Base-by-base conservation (phyloP, 2,888 invertebrate genomes). In the Pediacus dermestoides region DNA sequence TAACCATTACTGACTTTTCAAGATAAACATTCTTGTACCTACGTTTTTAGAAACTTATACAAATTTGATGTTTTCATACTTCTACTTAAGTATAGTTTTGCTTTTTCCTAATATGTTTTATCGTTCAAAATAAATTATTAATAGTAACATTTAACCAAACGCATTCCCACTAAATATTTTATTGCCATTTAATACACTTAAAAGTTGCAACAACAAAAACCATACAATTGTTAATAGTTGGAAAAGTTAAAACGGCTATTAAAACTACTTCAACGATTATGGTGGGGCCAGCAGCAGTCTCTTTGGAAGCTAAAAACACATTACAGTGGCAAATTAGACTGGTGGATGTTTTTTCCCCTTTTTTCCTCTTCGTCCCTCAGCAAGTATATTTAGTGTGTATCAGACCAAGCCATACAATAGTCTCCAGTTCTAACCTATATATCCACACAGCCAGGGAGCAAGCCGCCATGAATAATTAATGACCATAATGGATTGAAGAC, bases 401-500 rank as follows among this genome's bases (percentile, higher is more conserved):
- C 14, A 28, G 8, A 34, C 32, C 16, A 8, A 28, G 27, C 30
- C 26, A 34, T 26, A 39, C 38, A 37, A 44, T 38, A 41, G 35
- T 38, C 30, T 31, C 30, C 26, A 28, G 10, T 3, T 28, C 28
- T 11, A 28, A 28, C 3, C 23, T 11, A 34, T 28, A 30, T 8
- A 30, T 14, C 28, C 13, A 28, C n/a, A 28, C 8, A 28, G 28
- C n/a, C 13, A 28, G 14, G 4, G 28, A 4, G 4, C 9, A 39
- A 23, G 32, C 30, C 32, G 32, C 34, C 53, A 57, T 60, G 64
- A 62, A 64, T 64, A 63, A 63, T 64, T 60, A 61, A 64, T 61
- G 59, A 42, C 53, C 50, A 49, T 63, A 63, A 64, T 64, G 61
- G 63, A 62, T 63, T 63, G 63, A 56, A 52, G 52, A 60, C 51